A percentile compares a stretch with the other conserved stretches of the same genome.
These are phyloP conservation scores for Semaprochilodus insignis DNA, from an alignment of 2,797 vertebrate species.

Conservation along the genomic window DNA sequence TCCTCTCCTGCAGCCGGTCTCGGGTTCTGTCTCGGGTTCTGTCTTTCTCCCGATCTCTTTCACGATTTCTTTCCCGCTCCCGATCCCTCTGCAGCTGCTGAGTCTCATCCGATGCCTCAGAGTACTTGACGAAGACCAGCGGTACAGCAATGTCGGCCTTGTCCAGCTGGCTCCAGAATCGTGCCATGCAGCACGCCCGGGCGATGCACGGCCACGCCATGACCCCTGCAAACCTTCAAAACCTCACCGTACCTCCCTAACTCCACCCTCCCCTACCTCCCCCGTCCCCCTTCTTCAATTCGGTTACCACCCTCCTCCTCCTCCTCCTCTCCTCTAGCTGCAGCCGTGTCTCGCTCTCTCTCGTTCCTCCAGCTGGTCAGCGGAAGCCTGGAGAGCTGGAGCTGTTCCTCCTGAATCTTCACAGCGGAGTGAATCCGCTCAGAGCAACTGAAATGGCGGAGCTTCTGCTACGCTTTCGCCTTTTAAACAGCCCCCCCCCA, in stretches of 20 bases:
- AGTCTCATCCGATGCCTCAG: conserved; percentile 87
- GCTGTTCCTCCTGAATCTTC: background rate
- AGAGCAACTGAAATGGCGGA: background rate
- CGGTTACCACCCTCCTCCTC: background rate
- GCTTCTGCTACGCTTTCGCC: background rate
- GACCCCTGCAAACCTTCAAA: conserved; percentile 41
- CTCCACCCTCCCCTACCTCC: conserved; percentile 69
- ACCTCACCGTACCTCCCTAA: conserved; percentile 71
- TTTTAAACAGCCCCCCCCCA: conserved; percentile 58
- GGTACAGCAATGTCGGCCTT: conserved; percentile 97
- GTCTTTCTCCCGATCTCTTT: background rate
- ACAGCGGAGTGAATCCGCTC: background rate
- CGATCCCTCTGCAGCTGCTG: conserved; percentile 72
- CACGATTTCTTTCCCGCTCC: background rate
- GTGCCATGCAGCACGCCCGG: conserved; percentile 97
- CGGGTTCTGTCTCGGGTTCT: background rate
- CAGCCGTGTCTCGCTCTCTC: background rate
- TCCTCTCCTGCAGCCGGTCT: conserved; percentile 73
- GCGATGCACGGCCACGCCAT: conserved; percentile 99
- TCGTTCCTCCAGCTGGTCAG: background rate
- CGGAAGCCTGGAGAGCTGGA: background rate
- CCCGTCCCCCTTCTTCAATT: conserved; percentile 59
- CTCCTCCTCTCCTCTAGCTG: background rate
- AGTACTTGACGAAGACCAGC: conserved; percentile 93
- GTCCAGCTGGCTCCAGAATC: conserved; percentile 98